phyloP scores from a whole-genome alignment of 2,113 vertebrate species.

The Cyphomyrus discorhynchus region DNA sequence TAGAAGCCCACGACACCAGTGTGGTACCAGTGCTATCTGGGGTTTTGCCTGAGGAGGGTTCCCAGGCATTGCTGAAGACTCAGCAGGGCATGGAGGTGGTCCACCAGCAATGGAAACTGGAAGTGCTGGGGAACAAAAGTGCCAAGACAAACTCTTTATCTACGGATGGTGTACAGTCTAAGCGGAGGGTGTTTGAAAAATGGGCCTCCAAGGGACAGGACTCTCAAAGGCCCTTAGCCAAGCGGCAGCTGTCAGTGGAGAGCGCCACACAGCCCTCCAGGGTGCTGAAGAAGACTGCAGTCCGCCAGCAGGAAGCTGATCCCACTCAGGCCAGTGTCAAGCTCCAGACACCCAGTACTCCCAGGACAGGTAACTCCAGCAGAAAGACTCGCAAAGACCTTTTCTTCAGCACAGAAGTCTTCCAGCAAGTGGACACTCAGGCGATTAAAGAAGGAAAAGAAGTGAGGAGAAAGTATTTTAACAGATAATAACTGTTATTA shows the following conservation, averaged over 20 bases:
- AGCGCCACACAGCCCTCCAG: constrained; percentile 53
- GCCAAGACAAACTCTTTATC: constrained; percentile 18
- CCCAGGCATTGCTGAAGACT: background rate
- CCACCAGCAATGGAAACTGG: background rate
- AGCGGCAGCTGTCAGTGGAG: constrained; percentile 64
- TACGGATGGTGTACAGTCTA: constrained; percentile 10
- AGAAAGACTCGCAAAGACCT: constrained; percentile 57
- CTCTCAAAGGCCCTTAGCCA: constrained; percentile 52
- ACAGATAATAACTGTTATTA: background rate
- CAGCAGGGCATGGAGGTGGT: background rate
- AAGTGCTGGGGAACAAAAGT: background rate
- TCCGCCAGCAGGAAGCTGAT: constrained; percentile 39
- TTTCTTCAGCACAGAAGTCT: constrained; percentile 48
- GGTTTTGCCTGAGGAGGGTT: background rate
- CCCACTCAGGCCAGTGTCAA: background rate
- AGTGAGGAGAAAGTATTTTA: constrained; percentile 40
- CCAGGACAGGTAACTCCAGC: constrained; percentile 12
- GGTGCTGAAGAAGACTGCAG: constrained; percentile 51
- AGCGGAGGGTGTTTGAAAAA: constrained; percentile 43
- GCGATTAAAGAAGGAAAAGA: constrained; percentile 53
- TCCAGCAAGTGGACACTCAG: constrained; percentile 49
- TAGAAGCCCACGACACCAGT: background rate
- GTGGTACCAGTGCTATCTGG: background rate
- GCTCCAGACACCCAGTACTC: background rate
- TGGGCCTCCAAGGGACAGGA: constrained; percentile 48